phyloP scores from a whole-genome alignment of 2,113 vertebrate species.

The Etheostoma cragini region DNA sequence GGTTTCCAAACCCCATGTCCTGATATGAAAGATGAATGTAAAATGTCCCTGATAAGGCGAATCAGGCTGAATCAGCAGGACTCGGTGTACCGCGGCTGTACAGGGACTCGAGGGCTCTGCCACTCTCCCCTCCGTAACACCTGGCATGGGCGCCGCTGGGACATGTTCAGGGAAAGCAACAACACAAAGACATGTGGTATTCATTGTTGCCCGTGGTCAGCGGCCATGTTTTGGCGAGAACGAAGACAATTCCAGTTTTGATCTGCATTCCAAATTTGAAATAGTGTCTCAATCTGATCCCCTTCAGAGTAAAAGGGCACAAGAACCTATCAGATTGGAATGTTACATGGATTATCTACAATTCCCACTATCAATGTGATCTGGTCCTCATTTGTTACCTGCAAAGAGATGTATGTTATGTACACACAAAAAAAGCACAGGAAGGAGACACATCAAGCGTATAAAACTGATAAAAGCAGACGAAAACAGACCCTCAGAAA shows the following conservation, averaged over 20 bases:
- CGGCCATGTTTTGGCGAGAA: slow-evolving; percentile 22
- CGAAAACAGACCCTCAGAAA: neutral
- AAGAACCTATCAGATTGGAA: neutral
- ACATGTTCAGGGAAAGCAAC: neutral
- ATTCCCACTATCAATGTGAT: neutral
- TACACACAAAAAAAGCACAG: neutral
- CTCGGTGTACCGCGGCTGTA: neutral
- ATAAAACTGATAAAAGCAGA: neutral
- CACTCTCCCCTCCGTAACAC: neutral
- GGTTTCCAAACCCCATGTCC: neutral
- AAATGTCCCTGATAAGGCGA: neutral
- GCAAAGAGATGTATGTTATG: neutral
- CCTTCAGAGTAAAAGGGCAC: neutral
- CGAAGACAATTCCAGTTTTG: neutral
- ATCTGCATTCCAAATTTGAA: slow-evolving; percentile 42
- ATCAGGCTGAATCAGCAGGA: neutral
- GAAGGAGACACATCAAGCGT: neutral
- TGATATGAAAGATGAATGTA: neutral
- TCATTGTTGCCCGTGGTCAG: neutral
- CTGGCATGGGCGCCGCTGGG: neutral
- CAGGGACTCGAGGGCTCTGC: neutral
- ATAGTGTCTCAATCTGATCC: slow-evolving; percentile 1
- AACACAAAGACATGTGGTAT: neutral
- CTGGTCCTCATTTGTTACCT: neutral
- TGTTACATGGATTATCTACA: slow-evolving; percentile 1